phyloP scores from a whole-genome alignment of 2,888 invertebrate species.

The Philonicus albiceps region DNA sequence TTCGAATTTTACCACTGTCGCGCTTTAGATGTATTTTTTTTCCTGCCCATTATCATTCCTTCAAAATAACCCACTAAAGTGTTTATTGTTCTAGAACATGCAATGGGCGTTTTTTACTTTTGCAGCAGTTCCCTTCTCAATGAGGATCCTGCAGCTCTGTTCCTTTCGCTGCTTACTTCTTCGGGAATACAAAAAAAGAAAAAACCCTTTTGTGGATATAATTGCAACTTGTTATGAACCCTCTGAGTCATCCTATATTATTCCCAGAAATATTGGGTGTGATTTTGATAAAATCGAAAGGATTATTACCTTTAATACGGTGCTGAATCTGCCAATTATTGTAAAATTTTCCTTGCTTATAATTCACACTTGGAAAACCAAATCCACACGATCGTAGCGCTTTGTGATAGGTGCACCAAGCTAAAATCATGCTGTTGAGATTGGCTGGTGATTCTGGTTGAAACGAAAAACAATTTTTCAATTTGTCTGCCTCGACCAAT shows the following conservation, averaged over 20 bases:
- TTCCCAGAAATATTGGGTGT: background rate
- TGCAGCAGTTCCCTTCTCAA: background rate
- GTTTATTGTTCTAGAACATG: conserved; percentile 27
- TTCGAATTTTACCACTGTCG: conserved; percentile 5
- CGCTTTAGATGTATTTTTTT: background rate
- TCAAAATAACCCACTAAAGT: background rate
- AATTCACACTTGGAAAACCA: too few species aligned
- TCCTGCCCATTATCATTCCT: background rate
- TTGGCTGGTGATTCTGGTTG: too few species aligned
- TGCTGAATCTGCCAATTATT: too few species aligned
- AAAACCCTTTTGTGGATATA: background rate
- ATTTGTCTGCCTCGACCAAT: too few species aligned
- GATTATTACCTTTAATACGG: background rate
- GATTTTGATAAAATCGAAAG: background rate
- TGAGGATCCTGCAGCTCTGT: background rate
- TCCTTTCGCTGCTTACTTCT: background rate
- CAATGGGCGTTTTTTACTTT: conserved; percentile 22
- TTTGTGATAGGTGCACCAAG: too few species aligned
- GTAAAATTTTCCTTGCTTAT: too few species aligned
- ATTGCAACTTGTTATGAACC: background rate
- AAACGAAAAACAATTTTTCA: too few species aligned
- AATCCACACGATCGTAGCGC: too few species aligned
- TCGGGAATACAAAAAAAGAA: background rate
- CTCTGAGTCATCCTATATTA: background rate
- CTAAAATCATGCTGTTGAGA: too few species aligned